phyloP scores from a whole-genome alignment of 2,113 vertebrate genomes.

The Brachyistius frenatus region DNA sequence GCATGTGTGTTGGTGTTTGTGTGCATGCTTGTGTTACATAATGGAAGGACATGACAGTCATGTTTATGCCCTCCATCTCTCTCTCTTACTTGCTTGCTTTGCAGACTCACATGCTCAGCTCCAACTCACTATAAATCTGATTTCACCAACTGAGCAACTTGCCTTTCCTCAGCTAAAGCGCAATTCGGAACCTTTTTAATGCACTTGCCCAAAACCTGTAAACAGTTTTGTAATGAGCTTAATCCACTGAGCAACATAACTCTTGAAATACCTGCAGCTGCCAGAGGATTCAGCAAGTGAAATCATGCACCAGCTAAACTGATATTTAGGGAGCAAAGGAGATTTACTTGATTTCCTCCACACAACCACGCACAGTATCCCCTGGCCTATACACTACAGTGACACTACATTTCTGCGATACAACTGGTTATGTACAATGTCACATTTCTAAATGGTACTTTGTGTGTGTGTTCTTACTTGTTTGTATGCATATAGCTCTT shows the following conservation, averaged over 20 bases:
- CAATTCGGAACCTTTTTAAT: neutral
- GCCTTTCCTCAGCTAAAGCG: neutral
- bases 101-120: neutral
- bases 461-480: conserved; percentile 85
- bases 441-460: neutral
- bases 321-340: neutral
- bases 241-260: neutral
- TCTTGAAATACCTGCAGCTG: neutral
- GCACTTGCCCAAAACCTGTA: neutral
- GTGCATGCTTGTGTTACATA: conserved; percentile 14
- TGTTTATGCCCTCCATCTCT: neutral
- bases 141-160: conserved; percentile 5
- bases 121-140: neutral
- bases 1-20: neutral
- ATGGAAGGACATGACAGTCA: neutral
- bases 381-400: no score
- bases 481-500: conserved; percentile 99
- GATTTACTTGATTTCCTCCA: neutral
- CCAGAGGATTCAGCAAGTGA: neutral
- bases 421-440: neutral
- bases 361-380: no score
- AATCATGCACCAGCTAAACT: neutral
- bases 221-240: conserved; percentile 5
- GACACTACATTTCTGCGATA: neutral
- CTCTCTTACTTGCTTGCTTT: neutral